Conservation (phyloP, 2,888 invertebrate genomes). For the Diogma glabrata region DNA sequence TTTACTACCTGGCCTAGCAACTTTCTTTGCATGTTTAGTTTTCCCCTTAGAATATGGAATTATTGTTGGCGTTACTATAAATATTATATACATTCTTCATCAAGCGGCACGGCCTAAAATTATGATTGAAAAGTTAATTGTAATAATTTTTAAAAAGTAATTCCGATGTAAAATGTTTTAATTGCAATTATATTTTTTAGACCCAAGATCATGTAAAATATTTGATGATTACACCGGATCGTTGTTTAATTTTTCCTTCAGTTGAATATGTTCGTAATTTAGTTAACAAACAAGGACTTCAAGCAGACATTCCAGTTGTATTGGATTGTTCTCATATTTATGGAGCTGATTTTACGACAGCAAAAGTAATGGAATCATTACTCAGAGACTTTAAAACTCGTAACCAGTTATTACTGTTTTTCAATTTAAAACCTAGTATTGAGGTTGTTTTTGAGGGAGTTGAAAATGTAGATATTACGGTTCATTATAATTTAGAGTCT, state of each 20-base stretch:
- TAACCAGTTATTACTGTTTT: slow-evolving; percentile 66
- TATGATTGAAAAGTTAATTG: slow-evolving; percentile 62
- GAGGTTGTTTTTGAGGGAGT: slow-evolving; percentile 71
- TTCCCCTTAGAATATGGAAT: slow-evolving; percentile 82
- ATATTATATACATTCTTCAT: slow-evolving; percentile 74
- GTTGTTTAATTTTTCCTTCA: slow-evolving; percentile 82
- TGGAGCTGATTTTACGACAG: slow-evolving; percentile 80
- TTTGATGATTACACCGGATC: slow-evolving; percentile 73
- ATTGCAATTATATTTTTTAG: no score
- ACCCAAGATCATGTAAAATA: slow-evolving; percentile 60
- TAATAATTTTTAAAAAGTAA: no score
- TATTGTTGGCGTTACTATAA: slow-evolving; percentile 68
- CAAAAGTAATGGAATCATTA: slow-evolving; percentile 63
- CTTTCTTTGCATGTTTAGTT: slow-evolving; percentile 74
- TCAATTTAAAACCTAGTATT: slow-evolving; percentile 71
- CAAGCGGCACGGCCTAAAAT: slow-evolving; percentile 81
- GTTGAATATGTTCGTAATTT: slow-evolving; percentile 79
- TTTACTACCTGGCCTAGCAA: slow-evolving; percentile 70
- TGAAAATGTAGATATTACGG: slow-evolving; percentile 52
- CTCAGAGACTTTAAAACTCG: slow-evolving; percentile 63
- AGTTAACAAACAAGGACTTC: slow-evolving; percentile 67
- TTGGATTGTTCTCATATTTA: slow-evolving; percentile 82
- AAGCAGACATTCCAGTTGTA: slow-evolving; percentile 61
- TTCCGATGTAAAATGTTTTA: not conserved
- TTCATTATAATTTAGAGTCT: slow-evolving; percentile 61